These are phyloP conservation scores for Monoplex corrugatus DNA, from an alignment of 2,888 invertebrate species.

Conservation along the genomic window DNA sequence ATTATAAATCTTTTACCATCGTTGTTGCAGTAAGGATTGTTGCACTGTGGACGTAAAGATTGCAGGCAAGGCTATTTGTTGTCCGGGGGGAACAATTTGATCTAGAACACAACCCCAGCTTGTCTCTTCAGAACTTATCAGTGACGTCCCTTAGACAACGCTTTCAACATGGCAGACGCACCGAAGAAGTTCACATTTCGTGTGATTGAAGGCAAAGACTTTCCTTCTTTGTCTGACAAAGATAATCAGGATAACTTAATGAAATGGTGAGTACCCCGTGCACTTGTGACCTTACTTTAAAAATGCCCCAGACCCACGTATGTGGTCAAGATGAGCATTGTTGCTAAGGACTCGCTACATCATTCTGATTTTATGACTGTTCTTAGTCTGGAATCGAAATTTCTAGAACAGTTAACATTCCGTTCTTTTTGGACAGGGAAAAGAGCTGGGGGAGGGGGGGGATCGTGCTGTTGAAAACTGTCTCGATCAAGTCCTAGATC, in stretches of 20 bases:
- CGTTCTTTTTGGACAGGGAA: too few relatives aligned
- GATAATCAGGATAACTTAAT: conserved; percentile 71
- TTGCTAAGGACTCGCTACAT: background rate
- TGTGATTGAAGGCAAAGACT: conserved; percentile 68
- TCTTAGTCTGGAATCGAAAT: background rate
- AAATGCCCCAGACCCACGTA: background rate
- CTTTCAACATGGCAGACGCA: conserved; percentile 66
- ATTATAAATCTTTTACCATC: too few relatives aligned
- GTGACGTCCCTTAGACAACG: too few relatives aligned
- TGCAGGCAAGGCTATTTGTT: too few relatives aligned
- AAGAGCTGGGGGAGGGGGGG: too few relatives aligned
- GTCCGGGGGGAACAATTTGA: too few relatives aligned
- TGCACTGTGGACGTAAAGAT: too few relatives aligned
- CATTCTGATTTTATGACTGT: background rate
- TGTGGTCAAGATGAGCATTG: background rate
- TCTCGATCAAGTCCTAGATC: too few relatives aligned
- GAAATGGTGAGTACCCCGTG: conserved; percentile 72
- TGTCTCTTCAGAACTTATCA: too few relatives aligned
- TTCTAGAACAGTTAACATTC: background rate
- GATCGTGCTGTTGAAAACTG: too few relatives aligned
- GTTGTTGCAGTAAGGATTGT: too few relatives aligned
- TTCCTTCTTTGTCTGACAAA: conserved; percentile 72
- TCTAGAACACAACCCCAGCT: too few relatives aligned
- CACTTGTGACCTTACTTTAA: background rate
- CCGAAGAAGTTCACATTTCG: conserved; percentile 73